Conservation (phyloP, 2,888 invertebrate genomes). For the Drosophila austrosaltans region DNA sequence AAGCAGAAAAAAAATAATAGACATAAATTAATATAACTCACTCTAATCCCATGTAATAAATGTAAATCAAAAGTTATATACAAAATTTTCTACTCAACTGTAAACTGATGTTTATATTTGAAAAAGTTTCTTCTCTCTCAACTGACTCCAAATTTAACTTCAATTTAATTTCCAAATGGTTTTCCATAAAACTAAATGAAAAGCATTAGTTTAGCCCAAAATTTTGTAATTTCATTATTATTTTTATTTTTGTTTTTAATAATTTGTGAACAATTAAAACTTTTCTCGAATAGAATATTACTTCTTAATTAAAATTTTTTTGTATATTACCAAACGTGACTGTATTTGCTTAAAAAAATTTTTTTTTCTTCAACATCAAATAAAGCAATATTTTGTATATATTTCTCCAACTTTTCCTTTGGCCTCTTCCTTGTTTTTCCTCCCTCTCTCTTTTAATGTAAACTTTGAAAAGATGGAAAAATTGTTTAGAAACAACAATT, state of each 20-base stretch:
- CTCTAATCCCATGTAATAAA: not conserved
- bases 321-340: not conserved
- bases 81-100: no score
- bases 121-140: not conserved
- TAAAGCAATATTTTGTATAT: not conserved
- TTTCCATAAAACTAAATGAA: not conserved
- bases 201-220: no score
- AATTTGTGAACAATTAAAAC: not conserved
- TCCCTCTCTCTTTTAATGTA: conserved; percentile 10
- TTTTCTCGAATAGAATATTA: not conserved
- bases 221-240: not conserved
- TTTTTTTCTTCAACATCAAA: not conserved
- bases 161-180: no score
- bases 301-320: not conserved
- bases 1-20: not conserved
- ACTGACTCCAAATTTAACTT: no score
- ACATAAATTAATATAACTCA: not conserved
- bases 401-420: conserved; percentile 20
- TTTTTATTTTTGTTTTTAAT: not conserved
- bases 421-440: conserved; percentile 2
- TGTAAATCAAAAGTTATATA: not conserved
- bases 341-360: not conserved
- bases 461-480: conserved; percentile 18
- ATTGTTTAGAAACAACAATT: conserved; percentile 54
- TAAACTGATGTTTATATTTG: not conserved